phyloP scores from a whole-genome alignment of 2,888 invertebrate genomes.

The Xylota segnis region DNA sequence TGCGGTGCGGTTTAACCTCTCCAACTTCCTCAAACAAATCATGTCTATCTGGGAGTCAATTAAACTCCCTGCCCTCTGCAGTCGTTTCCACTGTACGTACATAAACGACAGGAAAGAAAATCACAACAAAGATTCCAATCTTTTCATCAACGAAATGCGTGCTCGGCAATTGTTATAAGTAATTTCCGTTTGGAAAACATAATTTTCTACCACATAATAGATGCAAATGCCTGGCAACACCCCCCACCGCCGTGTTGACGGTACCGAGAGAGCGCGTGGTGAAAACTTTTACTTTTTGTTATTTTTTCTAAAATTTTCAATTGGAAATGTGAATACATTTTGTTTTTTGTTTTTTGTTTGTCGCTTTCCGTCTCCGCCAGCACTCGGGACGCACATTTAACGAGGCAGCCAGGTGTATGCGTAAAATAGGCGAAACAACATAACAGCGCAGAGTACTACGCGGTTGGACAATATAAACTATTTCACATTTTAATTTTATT shows the following conservation, averaged over 20 bases:
- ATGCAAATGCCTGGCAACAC: constrained; percentile 53
- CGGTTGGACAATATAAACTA: constrained; percentile 40
- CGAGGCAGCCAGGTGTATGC: constrained; percentile 34
- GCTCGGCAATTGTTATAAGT: constrained; percentile 71
- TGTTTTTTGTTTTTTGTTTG: neutral
- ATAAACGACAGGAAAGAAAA: constrained; percentile 48
- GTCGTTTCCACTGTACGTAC: too few relatives aligned
- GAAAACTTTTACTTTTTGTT: constrained; percentile 72
- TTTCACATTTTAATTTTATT: constrained; percentile 30
- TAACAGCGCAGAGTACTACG: neutral
- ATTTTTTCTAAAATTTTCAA: constrained; percentile 46
- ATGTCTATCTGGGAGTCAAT: constrained; percentile 44
- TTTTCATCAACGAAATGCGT: constrained; percentile 67
- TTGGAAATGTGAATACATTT: constrained; percentile 26
- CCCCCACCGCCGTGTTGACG: neutral
- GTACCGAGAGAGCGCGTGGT: neutral
- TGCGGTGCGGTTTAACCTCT: constrained; percentile 46
- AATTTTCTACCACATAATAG: constrained; percentile 46
- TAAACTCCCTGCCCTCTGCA: constrained; percentile 33
- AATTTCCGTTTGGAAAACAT: constrained; percentile 71
- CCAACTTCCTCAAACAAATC: constrained; percentile 1
- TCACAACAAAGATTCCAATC: constrained; percentile 61
- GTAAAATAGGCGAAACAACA: constrained; percentile 50
- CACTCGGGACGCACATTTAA: constrained; percentile 58
- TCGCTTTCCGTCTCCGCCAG: neutral